A percentile compares a stretch with the other conserved stretches of the same genome.
phyloP scores from a whole-genome alignment of 2,797 vertebrate species.

The Nannoperca obscura region DNA sequence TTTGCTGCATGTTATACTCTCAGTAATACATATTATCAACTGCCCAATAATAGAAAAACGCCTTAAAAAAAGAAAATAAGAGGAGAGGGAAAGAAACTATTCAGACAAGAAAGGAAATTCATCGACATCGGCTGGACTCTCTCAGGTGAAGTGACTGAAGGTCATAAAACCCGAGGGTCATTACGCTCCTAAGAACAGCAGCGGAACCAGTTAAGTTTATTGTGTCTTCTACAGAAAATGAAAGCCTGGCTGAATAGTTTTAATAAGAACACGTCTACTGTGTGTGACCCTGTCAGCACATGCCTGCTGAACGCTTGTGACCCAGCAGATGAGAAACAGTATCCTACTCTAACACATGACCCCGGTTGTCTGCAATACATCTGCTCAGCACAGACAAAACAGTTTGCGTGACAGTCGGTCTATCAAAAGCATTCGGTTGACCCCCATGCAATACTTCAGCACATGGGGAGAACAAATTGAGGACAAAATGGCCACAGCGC shows the following conservation, averaged over 20 bases:
- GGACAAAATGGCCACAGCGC: conserved; percentile 72
- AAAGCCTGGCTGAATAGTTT: conserved; percentile 43
- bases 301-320: conserved; percentile 50
- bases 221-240: conserved; percentile 34
- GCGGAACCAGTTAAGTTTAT: conserved; percentile 41
- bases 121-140: conserved; percentile 20
- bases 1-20: not conserved
- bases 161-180: conserved; percentile 17
- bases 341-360: conserved; percentile 51
- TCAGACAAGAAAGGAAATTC: not conserved
- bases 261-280: conserved; percentile 43
- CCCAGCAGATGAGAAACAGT: conserved; percentile 57
- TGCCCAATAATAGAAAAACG: not conserved
- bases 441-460: conserved; percentile 50
- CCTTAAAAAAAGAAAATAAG: not conserved
- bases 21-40: not conserved
- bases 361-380: conserved; percentile 62
- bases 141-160: conserved; percentile 21
- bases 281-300: conserved; percentile 47
- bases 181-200: conserved; percentile 15
- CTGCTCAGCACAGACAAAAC: conserved; percentile 46
- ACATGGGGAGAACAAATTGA: conserved; percentile 67
- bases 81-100: not conserved
- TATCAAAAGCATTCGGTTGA: conserved; percentile 65
- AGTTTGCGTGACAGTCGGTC: conserved; percentile 64